Evolutionary conservation across 2,888 invertebrate species (phyloP), one percentile per base, ranked within the genome.

Genomic region (Lepidocyrtoides sp.): DNA sequence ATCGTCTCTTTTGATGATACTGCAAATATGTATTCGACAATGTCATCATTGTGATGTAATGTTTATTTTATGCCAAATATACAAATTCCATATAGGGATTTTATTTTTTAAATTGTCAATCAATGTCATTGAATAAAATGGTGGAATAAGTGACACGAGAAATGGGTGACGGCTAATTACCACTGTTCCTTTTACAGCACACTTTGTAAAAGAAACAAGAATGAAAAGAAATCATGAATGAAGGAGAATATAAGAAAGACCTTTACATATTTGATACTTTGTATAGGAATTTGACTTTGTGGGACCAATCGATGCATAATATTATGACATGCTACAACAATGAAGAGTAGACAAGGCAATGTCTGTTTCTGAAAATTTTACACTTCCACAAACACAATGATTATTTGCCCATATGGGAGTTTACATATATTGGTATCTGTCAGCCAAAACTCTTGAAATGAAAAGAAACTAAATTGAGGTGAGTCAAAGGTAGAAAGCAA

Each of bases 101-200:
- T 75, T 23, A 23, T 48, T 48, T 75, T 72, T 83, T 83, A 36
- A 44, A 75, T 89, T 89, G 89, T 89, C 89, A 89, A 89, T 89
- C 89, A 89, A 89, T 83, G 89, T 63, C 89, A 89, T 60, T 44
- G 44, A 23, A 23, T 48, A 57, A 79, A 51, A 17, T 32, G 20
- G 29, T 41, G 51, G 29, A 44, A 7, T 23, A 82, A 69, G 83
- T 82, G 82, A 60, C 89, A 82, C 83, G 63, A 69, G 75, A 75
- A 82, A 83, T 60, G 75, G 83, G 89, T 51, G 83, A 72, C 83
- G 72, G 89, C 82, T 89, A 89, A 89, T 89, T 75, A 89, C 57
- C 10, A 69, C 7, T 57, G 17, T 29, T 79, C 57, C 57, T 79
- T 79, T 79, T 54, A 57, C 29, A 54, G 79, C 32, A 0, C 17